Evolutionary conservation across 1,140 invertebrate species (phyloP), one percentile per base, ranked within the genome.

Genomic region (Brachionus manjavacas): DNA sequence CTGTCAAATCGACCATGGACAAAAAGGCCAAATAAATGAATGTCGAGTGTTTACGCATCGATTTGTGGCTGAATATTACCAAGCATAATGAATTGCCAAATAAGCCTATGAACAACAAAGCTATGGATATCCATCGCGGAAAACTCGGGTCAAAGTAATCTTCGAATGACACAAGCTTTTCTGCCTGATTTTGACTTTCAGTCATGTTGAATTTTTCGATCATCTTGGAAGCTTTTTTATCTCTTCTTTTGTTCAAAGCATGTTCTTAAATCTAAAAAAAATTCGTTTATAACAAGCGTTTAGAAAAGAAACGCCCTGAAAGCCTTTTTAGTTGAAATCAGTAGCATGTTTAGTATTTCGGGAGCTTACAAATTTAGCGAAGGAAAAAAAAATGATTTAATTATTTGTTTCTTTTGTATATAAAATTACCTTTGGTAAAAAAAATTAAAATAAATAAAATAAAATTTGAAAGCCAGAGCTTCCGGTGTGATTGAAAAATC

Each of bases 11-110:
- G 16, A 83, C 60, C 8, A 83, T 72, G 20, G 81, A 68, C 41
- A 83, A 55, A 70, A 68, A 83, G 8, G 81, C 81, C 41, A 83
- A 70, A 39, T 83, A 83, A 28, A 52, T 41, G 52, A 83, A 83
- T 72, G 81, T 83, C n/a, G 81, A 83, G 52, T 83, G 16, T 72
- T 66, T 70, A 2, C 81, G 25, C 60, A 83, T 68, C 3, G 16
- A 11, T 23, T 83, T 68, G 16, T 83, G 60, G 16, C 25, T 46
- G 25, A 83, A 83, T 68, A 83, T 68, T 35, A 83, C 41, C 8
- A 83, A 20, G 14, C 60, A 83, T 20, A 83, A 20, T 39, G 81
- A 41, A 55, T 83, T 83, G 14, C 81, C 64, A 20, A 83, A 31
- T 28, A 68, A 9, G 3, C 81, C 81, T 14, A 83, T 83, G 7